Evolutionary conservation across 2,113 vertebrate species (phyloP).

Genomic region (Odobenus rosmarus): DNA sequence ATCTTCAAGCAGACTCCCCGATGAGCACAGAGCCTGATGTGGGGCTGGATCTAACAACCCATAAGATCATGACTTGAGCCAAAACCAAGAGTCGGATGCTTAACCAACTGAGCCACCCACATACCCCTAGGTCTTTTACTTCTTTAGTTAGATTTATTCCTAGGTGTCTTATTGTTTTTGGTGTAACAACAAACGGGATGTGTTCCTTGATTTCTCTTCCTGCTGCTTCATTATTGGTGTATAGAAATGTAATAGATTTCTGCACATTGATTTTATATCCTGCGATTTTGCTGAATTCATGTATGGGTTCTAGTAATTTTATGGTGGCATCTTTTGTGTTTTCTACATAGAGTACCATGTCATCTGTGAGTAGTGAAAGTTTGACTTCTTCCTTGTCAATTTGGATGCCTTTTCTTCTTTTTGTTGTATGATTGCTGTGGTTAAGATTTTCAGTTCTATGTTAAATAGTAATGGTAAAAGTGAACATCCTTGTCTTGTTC

Average conservation of each 20-base stretch:
- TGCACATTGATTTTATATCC: neutral
- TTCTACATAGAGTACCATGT: neutral
- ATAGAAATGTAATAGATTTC: neutral
- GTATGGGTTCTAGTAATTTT: neutral
- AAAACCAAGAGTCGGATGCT: too few relatives aligned
- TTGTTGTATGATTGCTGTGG: neutral
- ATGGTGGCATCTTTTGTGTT: neutral
- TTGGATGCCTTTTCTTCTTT: neutral
- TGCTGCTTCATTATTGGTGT: neutral
- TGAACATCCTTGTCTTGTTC: neutral
- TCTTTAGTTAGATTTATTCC: neutral
- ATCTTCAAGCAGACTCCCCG: too few relatives aligned
- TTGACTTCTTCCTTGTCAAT: neutral
- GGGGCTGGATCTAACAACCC: too few relatives aligned
- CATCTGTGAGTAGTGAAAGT: neutral
- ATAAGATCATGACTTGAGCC: too few relatives aligned
- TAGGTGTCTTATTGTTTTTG: neutral
- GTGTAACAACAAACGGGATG: neutral
- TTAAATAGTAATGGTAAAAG: neutral
- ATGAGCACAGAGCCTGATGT: too few relatives aligned
- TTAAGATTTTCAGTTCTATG: neutral
- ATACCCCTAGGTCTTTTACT: neutral
- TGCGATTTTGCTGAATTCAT: neutral
- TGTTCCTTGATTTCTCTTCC: neutral
- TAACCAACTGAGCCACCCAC: too few relatives aligned